Percentiles rank a stretch among this genome's conserved stretches.
Evolutionary conservation across 2,113 vertebrate genomes (phyloP).

Genomic region (Neomonachus schauinslandi): DNA sequence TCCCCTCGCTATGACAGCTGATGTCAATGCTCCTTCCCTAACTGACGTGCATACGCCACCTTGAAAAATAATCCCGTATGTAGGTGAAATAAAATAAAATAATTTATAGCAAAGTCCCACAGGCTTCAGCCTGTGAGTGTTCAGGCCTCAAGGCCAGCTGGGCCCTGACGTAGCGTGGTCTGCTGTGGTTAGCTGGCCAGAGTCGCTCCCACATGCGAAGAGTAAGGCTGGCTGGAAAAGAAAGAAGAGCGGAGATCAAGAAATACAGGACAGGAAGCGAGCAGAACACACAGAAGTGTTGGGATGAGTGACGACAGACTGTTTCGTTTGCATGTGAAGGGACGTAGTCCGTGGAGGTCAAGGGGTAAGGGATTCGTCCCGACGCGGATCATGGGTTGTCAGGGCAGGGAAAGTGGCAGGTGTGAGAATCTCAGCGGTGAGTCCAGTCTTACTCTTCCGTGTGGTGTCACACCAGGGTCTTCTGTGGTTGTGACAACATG

Average conservation of each 20-base stretch:
- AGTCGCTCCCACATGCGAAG: neutral
- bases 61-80: neutral
- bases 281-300: neutral
- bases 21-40: neutral
- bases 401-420: neutral
- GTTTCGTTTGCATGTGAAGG: too few relatives aligned
- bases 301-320: neutral
- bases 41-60: neutral
- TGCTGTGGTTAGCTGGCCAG: too few relatives aligned
- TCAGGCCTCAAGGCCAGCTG: neutral
- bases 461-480: fast-evolving
- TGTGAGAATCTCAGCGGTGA: neutral
- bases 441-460: neutral
- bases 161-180: fast-evolving
- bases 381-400: fast-evolving
- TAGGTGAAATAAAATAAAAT: neutral
- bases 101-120: neutral
- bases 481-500: neutral
- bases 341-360: too few relatives aligned
- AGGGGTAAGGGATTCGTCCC: too few relatives aligned
- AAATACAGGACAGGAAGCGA: neutral
- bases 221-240: neutral
- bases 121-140: fast-evolving
- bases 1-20: too few relatives aligned
- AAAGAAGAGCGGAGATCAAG: too few relatives aligned